Conservation (phyloP, 2,797 vertebrate species). For the Neosilurus hyrtlii region DNA sequence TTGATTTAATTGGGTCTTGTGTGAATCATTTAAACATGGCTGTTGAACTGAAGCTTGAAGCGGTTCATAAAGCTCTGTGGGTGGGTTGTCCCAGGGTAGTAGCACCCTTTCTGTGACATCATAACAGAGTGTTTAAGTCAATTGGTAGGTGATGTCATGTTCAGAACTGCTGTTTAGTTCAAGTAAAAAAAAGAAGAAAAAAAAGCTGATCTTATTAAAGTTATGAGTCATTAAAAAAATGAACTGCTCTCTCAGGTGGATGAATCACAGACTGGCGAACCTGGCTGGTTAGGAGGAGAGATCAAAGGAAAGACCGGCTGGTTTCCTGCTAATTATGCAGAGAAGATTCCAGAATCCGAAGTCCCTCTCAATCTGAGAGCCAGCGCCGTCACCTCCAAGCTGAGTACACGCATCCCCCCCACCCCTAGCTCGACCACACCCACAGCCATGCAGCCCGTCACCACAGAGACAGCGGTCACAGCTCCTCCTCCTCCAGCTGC, state of each 20-base stretch:
- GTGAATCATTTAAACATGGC: background rate
- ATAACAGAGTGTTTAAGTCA: no score
- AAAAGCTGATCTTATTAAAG: background rate
- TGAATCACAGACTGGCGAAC: slow-evolving; percentile 95
- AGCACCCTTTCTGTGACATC: no score
- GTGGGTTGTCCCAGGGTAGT: no score
- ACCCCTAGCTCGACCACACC: slow-evolving; percentile 62
- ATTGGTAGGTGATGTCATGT: no score
- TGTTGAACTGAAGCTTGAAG: background rate
- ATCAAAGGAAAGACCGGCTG: slow-evolving; percentile 92
- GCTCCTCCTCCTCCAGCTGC: slow-evolving; percentile 61
- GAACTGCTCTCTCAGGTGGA: slow-evolving; percentile 79
- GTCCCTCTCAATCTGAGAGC: slow-evolving; percentile 78
- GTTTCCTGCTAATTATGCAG: slow-evolving; percentile 98
- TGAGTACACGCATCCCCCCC: slow-evolving; percentile 69
- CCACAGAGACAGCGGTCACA: slow-evolving; percentile 48
- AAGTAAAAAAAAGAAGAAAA: background rate
- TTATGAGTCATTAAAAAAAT: background rate
- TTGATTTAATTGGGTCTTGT: background rate
- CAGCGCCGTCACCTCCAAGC: slow-evolving; percentile 67
- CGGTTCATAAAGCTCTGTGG: no score
- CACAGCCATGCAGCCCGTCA: slow-evolving; percentile 64
- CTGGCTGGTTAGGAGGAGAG: slow-evolving; percentile 95
- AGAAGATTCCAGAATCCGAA: slow-evolving; percentile 89
- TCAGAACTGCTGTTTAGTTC: background rate